Evolutionary conservation across 2,888 invertebrate species (phyloP), one percentile per base, ranked within the genome.

Genomic region (Hirtodrosophila duncani): DNA sequence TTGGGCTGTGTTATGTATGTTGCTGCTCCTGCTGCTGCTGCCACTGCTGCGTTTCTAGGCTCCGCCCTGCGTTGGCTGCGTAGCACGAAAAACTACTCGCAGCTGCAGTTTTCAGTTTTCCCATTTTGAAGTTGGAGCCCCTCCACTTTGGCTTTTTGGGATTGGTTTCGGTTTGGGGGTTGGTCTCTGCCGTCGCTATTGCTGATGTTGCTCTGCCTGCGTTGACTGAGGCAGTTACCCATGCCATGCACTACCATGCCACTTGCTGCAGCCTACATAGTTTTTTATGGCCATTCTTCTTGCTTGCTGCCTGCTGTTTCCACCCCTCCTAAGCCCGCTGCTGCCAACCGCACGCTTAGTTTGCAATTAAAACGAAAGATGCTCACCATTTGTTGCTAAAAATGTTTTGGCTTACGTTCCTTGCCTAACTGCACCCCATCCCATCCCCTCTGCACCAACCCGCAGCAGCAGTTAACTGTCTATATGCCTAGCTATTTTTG

Each of bases 341-440:
- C 74, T 72, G 69, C 67, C 77, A 80, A 75, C 74, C 74, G 62
- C 74, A 75, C 74, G 78, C 81, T 77, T 80, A 79, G 79, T 77
- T 81, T 77, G 79, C 82, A 79, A 79, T 82, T 80, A 82, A 82
- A 75, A 69, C 64, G 74, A 75, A 75, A 81, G 78, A 81, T 78
- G 79, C 67, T 78, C 58, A 30, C 66, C 68, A 78, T 74, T 74
- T 78, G 67, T 60, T 64, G 49, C 37, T 38, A 21, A n/a, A n/a
- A n/a, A 45, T 49, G 18, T 9, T 17, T 59, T 56, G 51, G 56
- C 41, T 20, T 60, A 53, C 21, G 3, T 17, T 27, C n/a, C 14
- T 14, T 20, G 5, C 14, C 23, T 46, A 31, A 34, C 26, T 52
- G 52, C 26, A 23, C 20, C 23, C 34, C 23, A 39, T 33, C 33